Base-by-base conservation (phyloP, 1,140 invertebrate genomes). In the Ostrea denselamellosa region DNA sequence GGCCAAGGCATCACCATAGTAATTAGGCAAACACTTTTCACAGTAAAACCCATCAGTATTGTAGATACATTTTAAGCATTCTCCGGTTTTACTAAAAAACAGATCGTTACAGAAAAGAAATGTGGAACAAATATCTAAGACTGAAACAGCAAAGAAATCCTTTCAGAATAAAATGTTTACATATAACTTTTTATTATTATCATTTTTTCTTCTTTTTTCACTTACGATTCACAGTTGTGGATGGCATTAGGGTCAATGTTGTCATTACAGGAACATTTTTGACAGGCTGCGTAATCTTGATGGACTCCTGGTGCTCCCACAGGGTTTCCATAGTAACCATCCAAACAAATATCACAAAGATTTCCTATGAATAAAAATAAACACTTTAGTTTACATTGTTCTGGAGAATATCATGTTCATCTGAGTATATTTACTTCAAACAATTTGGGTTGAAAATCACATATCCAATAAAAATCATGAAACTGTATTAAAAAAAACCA, bases 1-100 rank as follows among this genome's bases (percentile, higher is more conserved):
- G 22, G 97, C 97, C n/a, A 98, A 94, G 19, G 95, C 95, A 92
- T 96, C 93, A 51, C 96, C 95, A 91, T 95, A 96, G 92, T 94
- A 95, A 90, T 97, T 98, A 85, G 97, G 96, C 88, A 98, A 95
- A 95, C 99, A 99, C 92, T 97, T 96, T 89, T 99, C 98, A 94
- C 99, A 96, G 89, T 93, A 90, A 65, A 92, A 93, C 10, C 99
- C 99, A 51, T 97, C 98, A 3, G 99, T 99, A 92, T 99, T 99
- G 94, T 99, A 98, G 87, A 99, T 98, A 94, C 99, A 99, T 93
- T 99, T 99, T 0, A 98, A 94, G 96, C 99, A 99, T 93, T 98
- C 97, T 65, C 99, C 99, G 34, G 97, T 98, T 14, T 97, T 97
- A 58, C 98, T 95, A 91, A 7, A n/a, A 92, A 90, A 25, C 14